Base-by-base conservation (phyloP, 2,113 vertebrate species). In the Physeter macrocephalus region DNA sequence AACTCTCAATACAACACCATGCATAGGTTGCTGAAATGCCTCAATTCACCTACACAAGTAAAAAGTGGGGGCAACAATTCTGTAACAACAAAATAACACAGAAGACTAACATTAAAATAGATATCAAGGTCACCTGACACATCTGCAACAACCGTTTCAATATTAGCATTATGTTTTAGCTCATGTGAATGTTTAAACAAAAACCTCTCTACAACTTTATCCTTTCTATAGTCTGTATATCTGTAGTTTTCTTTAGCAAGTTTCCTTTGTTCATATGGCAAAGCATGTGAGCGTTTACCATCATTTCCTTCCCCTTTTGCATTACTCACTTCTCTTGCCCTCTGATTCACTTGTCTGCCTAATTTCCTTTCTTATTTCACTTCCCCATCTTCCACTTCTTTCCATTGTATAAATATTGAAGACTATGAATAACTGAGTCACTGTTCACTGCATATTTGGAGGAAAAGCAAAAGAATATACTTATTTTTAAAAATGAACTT, bases 301-400 rank as follows among this genome's bases (percentile, higher is more conserved):
- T 4, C 59, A 89, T 20, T 97, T 98, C 95, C 97, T 95, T 97
- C 95, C 94, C 59, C 74, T 90, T 95, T 67, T 17, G 59, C 29
- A 10, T 74, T 77, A 64, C 87, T 97, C 92, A 82, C 46, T 97
- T 81, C 90, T 82, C 89, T 85, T 52, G 71, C 46, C 82, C 62
- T 97, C 86, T 84, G 92, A 96, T 34, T 95, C 94, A 93, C 83
- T 94, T 21, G 72, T 89, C 96, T 96, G 89, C 43, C 49, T 41
- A 7, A 57, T 80, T 96, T 97, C 97, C 96, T 97, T 85, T 95
- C 94, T 95, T 66, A 36, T 27, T 93, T 90, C 54, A 69, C 93
- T 97, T 97, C 96, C 82, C 67, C 72, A 86, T 94, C 72, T 83
- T 86, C 75, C 27, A 78, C 67, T 87, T 72, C 43, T 90, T 88